A percentile compares a stretch with the other conserved stretches of the same genome.
Conservation (phyloP, 2,113 vertebrate species). For the Pollachius pollachius region DNA sequence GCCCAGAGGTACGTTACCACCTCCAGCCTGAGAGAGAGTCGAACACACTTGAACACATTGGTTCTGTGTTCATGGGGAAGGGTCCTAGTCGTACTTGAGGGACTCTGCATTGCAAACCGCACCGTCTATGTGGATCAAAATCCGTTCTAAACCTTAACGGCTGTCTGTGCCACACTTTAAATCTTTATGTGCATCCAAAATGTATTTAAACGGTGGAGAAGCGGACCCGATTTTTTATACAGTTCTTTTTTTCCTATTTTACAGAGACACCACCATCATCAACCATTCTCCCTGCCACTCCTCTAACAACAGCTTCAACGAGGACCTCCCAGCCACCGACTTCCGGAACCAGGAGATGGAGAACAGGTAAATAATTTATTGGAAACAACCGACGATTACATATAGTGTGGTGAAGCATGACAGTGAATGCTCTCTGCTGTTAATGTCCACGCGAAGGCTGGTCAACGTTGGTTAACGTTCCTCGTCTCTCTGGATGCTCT, state of each 20-base stretch:
- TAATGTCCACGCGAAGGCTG: no score
- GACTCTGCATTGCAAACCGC: background rate
- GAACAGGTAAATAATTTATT: constrained; percentile 77
- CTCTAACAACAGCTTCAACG: constrained; percentile 94
- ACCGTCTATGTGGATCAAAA: no score
- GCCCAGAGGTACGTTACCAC: constrained; percentile 79
- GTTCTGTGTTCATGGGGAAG: no score
- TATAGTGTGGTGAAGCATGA: no score
- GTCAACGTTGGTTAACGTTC: background rate
- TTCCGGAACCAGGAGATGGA: constrained; percentile 98
- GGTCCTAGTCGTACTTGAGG: background rate
- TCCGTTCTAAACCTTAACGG: background rate
- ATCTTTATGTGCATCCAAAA: background rate
- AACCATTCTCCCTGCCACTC: constrained; percentile 93
- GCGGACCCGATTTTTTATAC: no score
- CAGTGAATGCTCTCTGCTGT: no score
- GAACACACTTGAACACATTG: no score
- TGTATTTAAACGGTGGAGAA: background rate
- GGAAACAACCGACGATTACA: background rate
- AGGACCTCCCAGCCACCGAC: constrained; percentile 84
- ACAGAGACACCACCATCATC: constrained; percentile 94
- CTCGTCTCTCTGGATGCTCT: background rate
- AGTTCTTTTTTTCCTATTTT: constrained; percentile 5
- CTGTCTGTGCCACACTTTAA: background rate
- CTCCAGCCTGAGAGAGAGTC: background rate